Evolutionary conservation across 2,888 invertebrate species (phyloP).

Genomic region (Melangyna quadrimaculata): DNA sequence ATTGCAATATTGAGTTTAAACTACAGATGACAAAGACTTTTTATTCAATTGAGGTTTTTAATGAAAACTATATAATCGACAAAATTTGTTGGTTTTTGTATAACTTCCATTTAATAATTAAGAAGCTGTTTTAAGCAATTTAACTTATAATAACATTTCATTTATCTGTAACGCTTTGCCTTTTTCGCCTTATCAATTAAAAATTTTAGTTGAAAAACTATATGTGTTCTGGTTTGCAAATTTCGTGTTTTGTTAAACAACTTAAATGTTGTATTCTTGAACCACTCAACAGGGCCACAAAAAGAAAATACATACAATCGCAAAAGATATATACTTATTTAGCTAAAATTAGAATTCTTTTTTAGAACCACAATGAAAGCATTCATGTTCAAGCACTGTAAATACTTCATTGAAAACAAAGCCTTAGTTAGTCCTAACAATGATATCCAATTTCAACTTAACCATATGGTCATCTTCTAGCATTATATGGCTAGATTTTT

Average conservation of each 20-base stretch:
- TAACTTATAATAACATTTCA: background rate
- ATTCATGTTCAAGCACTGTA: background rate
- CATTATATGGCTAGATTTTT: background rate
- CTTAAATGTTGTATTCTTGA: background rate
- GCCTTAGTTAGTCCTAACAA: background rate
- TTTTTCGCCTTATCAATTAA: background rate
- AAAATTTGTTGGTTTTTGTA: too few relatives aligned
- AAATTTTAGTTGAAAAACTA: background rate
- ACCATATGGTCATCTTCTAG: background rate
- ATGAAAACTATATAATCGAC: too few relatives aligned
- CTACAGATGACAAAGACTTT: too few relatives aligned
- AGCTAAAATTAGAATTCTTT: background rate
- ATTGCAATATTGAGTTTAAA: too few relatives aligned
- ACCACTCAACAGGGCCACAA: background rate
- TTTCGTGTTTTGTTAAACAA: background rate
- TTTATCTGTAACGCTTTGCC: background rate
- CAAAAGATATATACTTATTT: background rate
- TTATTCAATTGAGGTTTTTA: too few relatives aligned
- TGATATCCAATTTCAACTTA: background rate
- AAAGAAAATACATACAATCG: background rate
- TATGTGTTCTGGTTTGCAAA: background rate
- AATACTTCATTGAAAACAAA: background rate
- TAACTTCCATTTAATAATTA: too few relatives aligned
- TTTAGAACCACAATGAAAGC: background rate
- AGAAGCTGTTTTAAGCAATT: too few relatives aligned